These are phyloP conservation scores for Punctoribates punctum DNA, from an alignment of 2,888 invertebrate species.

Conservation along the genomic window DNA sequence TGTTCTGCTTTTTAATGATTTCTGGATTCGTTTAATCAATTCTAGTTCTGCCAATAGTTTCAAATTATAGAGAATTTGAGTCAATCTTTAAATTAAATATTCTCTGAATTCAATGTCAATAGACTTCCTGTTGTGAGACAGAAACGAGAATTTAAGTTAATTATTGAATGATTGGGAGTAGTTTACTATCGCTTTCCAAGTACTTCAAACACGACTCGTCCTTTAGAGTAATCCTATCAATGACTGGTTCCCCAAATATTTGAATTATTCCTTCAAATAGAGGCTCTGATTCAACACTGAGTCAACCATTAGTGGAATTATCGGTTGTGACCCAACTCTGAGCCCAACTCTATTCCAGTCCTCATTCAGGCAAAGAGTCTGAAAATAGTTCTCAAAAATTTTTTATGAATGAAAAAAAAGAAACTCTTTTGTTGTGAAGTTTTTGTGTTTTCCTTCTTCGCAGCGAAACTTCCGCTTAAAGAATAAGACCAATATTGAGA, in stretches of 20 bases:
- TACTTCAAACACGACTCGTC: not conserved
- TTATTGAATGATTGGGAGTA: slow-evolving; percentile 23
- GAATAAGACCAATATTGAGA: slow-evolving; percentile 18
- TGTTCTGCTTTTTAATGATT: not conserved
- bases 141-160: slow-evolving; percentile 28
- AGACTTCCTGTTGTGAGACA: slow-evolving; percentile 4
- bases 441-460: slow-evolving; percentile 21
- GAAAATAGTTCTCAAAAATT: slow-evolving; percentile 7
- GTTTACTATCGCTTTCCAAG: slow-evolving; percentile 1
- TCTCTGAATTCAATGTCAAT: slow-evolving; percentile 14
- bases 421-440: slow-evolving; percentile 22
- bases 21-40: too few relatives aligned
- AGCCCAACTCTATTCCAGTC: not conserved
- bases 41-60: too few relatives aligned
- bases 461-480: slow-evolving; percentile 3
- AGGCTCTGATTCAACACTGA: not conserved
- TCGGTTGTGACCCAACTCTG: not conserved
- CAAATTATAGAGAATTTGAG: not conserved
- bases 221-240: slow-evolving; percentile 5
- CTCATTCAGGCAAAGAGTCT: not conserved
- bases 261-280: slow-evolving; percentile 15
- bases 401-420: slow-evolving; percentile 13
- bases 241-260: slow-evolving; percentile 33
- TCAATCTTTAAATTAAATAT: slow-evolving; percentile 16
- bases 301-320: not conserved